Evolutionary conservation across 2,113 vertebrate genomes (phyloP), one percentile per base, ranked within the genome.

Genomic region (Sturnus vulgaris): DNA sequence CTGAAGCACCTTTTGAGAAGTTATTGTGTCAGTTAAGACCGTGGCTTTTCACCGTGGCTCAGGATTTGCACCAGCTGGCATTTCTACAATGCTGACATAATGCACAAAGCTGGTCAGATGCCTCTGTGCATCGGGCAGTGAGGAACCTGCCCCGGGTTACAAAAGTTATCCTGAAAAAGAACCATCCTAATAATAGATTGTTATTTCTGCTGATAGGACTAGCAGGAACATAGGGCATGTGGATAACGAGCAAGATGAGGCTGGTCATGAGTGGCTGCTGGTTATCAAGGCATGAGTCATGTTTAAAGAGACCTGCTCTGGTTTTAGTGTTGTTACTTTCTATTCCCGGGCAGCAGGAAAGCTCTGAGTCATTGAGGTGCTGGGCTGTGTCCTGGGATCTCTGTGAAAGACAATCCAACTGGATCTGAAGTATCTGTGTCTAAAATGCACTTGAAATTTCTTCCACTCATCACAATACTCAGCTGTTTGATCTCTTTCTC

Each of bases 111-210:
- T 20, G 40, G 59, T 30, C 66, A 42, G 86, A 24, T 63, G 52
- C 81, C 56, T 53, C 14, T 2, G 10, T 17, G 42, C 31, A 13
- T 30, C 27, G 14, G 77, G 4, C 69, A 82, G 52, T 4, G 4
- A 56, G 49, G 73, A 90, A 23, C 65, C 55, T 33, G 30, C 40
- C 70, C 39, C 8, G 50, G 40, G 2, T 73, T 61, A 39, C 11
- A 82, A 59, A 95, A 75, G 15, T 72, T 94, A 57, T 78, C 80
- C 35, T 28, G 31, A 23, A 82, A 68, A 57, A 84, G 73, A 92
- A 18, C 42, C 12, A 5, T 24, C 70, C 92, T 92, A 86, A 61
- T 83, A 94, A 94, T 90, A 97, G 95, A 24, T 25, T 46, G 78
- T 50, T 71, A 28, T 71, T 59, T 7, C 46, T 63, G 33, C 37